These are phyloP conservation scores for Thera britannica DNA, from an alignment of 2,888 invertebrate species.

Conservation along the genomic window DNA sequence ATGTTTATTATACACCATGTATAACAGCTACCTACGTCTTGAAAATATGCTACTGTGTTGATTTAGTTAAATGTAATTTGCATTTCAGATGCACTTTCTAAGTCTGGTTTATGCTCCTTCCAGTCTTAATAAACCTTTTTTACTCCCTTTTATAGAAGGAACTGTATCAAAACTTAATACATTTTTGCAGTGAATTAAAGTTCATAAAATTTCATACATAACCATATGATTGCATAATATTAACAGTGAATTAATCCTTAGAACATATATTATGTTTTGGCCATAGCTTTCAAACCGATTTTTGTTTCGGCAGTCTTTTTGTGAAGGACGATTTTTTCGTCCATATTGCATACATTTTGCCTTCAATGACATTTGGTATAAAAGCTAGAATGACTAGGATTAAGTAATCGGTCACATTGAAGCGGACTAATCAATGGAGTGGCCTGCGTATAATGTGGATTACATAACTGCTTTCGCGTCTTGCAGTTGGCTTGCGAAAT, in stretches of 20 bases:
- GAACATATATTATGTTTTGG: no score
- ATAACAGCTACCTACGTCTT: constrained; percentile 31
- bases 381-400: constrained; percentile 54
- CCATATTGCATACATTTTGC: constrained; percentile 9
- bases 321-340: no score
- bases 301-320: background rate
- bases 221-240: no score
- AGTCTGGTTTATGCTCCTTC: background rate
- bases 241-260: no score
- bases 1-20: constrained; percentile 49
- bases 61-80: constrained; percentile 22
- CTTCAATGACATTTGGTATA: constrained; percentile 37
- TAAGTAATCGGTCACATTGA: constrained; percentile 76
- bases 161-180: no score
- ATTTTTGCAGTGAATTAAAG: no score
- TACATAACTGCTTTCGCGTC: constrained; percentile 80
- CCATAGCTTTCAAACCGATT: no score
- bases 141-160: no score
- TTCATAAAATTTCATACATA: no score
- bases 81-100: constrained; percentile 18
- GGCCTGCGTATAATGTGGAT: constrained; percentile 49
- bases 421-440: constrained; percentile 76
- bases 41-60: constrained; percentile 30
- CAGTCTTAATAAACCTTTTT: background rate
- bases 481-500: constrained; percentile 74